phyloP scores from a whole-genome alignment of 2,888 invertebrate genomes.

The Idaea aversata region DNA sequence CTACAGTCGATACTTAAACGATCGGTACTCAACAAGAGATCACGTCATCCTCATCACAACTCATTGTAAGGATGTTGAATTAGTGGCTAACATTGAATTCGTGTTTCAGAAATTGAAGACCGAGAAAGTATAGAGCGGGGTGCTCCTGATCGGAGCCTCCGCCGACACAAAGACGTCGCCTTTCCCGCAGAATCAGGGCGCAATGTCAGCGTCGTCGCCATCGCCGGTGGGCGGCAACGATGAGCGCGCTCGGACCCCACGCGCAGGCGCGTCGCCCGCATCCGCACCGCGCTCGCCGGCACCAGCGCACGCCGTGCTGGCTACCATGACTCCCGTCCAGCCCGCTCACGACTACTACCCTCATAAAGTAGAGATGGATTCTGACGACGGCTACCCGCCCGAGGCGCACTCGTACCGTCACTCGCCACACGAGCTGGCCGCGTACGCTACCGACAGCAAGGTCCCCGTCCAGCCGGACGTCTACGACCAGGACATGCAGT shows the following conservation, averaged over 20 bases:
- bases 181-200: constrained; percentile 53
- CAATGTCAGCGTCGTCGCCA: constrained; percentile 71
- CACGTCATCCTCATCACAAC: too few species aligned
- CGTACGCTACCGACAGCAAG: constrained; percentile 79
- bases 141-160: constrained; percentile 66
- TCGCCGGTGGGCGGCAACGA: constrained; percentile 59
- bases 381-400: constrained; percentile 81
- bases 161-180: constrained; percentile 61
- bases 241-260: constrained; percentile 69
- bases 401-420: constrained; percentile 81
- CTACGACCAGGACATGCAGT: constrained; percentile 73
- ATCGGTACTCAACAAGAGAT: too few species aligned
- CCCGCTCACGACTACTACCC: constrained; percentile 87
- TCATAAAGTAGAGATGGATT: constrained; percentile 83
- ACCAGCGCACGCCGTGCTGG: constrained; percentile 86
- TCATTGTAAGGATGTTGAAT: too few species aligned
- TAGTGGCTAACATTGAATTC: constrained; percentile 17
- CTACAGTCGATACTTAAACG: too few species aligned
- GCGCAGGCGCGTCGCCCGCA: constrained; percentile 73
- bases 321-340: constrained; percentile 92
- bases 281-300: constrained; percentile 82
- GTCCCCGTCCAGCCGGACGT: constrained; percentile 79
- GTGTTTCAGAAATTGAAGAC: constrained; percentile 63
- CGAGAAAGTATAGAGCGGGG: constrained; percentile 61
- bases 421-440: constrained; percentile 76